Base-by-base conservation (phyloP, 2,888 invertebrate genomes). In the Dorcus hopei region DNA sequence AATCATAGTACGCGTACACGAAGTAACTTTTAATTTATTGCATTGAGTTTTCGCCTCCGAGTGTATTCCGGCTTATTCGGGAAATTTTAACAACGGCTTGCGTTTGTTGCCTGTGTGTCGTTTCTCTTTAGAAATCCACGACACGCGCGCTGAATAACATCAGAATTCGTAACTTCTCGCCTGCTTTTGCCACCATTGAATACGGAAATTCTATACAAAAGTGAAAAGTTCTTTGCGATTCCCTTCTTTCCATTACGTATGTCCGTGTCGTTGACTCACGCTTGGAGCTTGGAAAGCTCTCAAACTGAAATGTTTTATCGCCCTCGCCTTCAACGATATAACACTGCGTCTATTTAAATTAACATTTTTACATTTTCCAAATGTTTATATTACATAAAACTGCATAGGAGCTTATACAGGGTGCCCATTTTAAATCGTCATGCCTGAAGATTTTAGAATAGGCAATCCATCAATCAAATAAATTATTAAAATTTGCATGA, bases 161-260 rank as follows among this genome's bases (percentile, higher is more conserved):
- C 66, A 66, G 61, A 63, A 65, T 63, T 65, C 65, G 64, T 64
- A 66, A 66, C 66, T 68, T 66, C 63, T 66, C 66, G 63, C 61
- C 64, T 62, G 64, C 65, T 63, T 64, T 64, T 62, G 60, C 63
- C 61, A 61, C 63, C 61, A 65, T 67, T 67, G 67, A 68, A 68
- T 68, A 68, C 65, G 68, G 67, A 68, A 68, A 68, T 67, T 68
- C 67, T 66, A 68, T 67, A 68, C 65, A 68, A 67, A 67, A 68
- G 57, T 57, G 57, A 52, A 57, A 57, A 57, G 66, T 67, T 68
- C 66, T 63, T 61, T 61, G 58, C 62, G 50, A 45, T 59, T 54
- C 64, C 65, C 63, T 39, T 45, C 64, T 57, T 67, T 67, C 65
- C 64, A 67, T 65, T 64, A 64, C 62, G 63, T 62, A 65, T 65